Evolutionary conservation across 2,113 vertebrate genomes (phyloP).

Genomic region (Nematolebias whitei): DNA sequence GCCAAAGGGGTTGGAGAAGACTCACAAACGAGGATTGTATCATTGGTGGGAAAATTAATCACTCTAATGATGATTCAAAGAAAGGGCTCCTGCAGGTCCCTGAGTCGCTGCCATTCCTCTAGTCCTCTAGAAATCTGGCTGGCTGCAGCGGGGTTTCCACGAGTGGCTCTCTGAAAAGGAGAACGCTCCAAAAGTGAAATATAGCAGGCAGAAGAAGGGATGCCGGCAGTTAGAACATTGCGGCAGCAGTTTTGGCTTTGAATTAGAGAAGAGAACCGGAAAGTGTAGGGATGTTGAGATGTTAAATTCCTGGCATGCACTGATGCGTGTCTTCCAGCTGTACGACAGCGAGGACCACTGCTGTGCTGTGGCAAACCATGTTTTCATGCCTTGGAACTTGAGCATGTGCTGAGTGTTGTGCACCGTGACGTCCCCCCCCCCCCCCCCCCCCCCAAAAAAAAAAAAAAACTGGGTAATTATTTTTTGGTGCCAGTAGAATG

Average conservation of each 20-base stretch:
- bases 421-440: neutral
- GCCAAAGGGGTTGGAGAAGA: slow-evolving; percentile 51
- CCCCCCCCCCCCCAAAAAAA: too few relatives aligned
- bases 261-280: slow-evolving; percentile 46
- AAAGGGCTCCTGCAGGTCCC: slow-evolving; percentile 19
- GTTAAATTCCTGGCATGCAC: slow-evolving; percentile 40
- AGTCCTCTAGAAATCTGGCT: slow-evolving; percentile 34
- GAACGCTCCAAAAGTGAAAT: slow-evolving; percentile 41
- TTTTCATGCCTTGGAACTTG: slow-evolving; percentile 8
- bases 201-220: slow-evolving; percentile 17
- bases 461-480: slow-evolving; percentile 5
- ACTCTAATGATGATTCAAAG: slow-evolving; percentile 70
- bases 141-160: slow-evolving; percentile 15
- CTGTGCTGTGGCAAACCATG: slow-evolving; percentile 24
- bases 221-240: slow-evolving; percentile 35
- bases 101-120: slow-evolving; percentile 25
- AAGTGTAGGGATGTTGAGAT: slow-evolving; percentile 39
- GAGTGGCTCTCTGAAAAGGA: slow-evolving; percentile 31
- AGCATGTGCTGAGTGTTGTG: slow-evolving; percentile 21
- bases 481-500: neutral
- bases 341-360: slow-evolving; percentile 16
- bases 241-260: slow-evolving; percentile 35
- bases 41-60: slow-evolving; percentile 63
- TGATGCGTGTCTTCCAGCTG: slow-evolving; percentile 27
- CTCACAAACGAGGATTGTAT: slow-evolving; percentile 53